Conservation (phyloP, 1,140 invertebrate genomes). For the Coelopa frigida region DNA sequence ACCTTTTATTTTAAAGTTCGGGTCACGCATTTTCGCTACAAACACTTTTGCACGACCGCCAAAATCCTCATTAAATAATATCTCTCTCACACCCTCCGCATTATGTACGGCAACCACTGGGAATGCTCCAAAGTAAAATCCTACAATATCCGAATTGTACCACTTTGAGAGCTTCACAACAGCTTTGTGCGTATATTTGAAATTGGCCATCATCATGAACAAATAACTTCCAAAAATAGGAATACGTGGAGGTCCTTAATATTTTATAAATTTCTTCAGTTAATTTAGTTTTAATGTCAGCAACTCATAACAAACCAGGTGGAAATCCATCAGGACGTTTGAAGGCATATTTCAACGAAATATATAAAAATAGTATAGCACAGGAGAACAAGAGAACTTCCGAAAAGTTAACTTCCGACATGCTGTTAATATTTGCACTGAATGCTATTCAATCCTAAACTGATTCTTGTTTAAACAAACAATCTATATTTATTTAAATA, state of each 20-base stretch:
- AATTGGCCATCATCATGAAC: constrained; percentile 33
- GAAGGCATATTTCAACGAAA: constrained; percentile 27
- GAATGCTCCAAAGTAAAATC: constrained; percentile 40
- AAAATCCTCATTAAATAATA: constrained; percentile 42
- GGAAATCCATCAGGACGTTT: too few relatives aligned
- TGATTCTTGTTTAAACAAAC: too few relatives aligned
- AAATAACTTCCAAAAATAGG: constrained; percentile 39
- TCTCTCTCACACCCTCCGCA: constrained; percentile 39
- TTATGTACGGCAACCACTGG: constrained; percentile 40
- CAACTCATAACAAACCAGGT: too few relatives aligned
- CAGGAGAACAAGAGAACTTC: constrained; percentile 18
- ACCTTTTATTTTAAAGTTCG: constrained; percentile 7
- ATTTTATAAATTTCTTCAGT: background rate
- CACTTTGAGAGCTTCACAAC: constrained; percentile 28
- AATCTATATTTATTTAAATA: too few relatives aligned
- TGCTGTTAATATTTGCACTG: too few relatives aligned
- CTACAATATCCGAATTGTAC: constrained; percentile 47
- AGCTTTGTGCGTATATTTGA: constrained; percentile 36
- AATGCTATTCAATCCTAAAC: too few relatives aligned
- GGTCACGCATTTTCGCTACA: constrained; percentile 24
- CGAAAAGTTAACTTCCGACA: too few relatives aligned
- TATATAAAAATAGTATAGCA: constrained; percentile 17
- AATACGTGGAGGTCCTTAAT: constrained; percentile 30
- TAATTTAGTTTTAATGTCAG: background rate
- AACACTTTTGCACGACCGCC: constrained; percentile 38